Conservation (phyloP, 1,140 invertebrate genomes). For the Colletes latitarsis region DNA sequence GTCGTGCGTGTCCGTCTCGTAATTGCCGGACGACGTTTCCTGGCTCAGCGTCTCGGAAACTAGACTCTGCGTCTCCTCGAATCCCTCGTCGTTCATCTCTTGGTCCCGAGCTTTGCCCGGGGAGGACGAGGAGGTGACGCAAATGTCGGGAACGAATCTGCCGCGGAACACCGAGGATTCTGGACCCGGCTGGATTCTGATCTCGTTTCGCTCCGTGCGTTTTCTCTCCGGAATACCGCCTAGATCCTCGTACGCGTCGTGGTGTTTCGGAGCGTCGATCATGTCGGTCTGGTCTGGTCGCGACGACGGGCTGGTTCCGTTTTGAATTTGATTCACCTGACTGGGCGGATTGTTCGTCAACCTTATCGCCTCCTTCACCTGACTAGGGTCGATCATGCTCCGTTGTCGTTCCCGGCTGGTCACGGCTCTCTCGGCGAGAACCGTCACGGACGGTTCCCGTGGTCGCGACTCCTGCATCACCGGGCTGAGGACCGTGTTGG, state of each 20-base stretch:
- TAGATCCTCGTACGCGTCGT: background rate
- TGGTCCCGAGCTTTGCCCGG: conserved; percentile 81
- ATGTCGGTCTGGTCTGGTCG: conserved; percentile 9
- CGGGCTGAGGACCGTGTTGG: conserved; percentile 79
- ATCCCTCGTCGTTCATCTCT: conserved; percentile 92
- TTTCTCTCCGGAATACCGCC: background rate
- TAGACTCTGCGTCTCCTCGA: conserved; percentile 93
- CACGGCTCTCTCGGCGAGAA: conserved; percentile 74
- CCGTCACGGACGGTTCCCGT: conserved; percentile 66
- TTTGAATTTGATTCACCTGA: conserved; percentile 65
- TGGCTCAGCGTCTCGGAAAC: conserved; percentile 92
- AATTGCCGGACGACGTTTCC: conserved; percentile 88
- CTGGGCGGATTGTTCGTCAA: conserved; percentile 73
- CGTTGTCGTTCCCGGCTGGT: conserved; percentile 77
- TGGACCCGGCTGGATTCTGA: background rate
- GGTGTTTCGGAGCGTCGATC: conserved; percentile 31
- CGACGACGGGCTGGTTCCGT: background rate
- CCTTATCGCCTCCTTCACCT: conserved; percentile 75
- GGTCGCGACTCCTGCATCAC: conserved; percentile 80
- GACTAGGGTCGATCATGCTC: conserved; percentile 81
- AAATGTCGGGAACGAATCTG: conserved; percentile 78
- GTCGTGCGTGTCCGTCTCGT: conserved; percentile 84
- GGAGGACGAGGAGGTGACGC: conserved; percentile 66
- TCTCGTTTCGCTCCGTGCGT: background rate
- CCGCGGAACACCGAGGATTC: conserved; percentile 46